A percentile compares a stretch with the other conserved stretches of the same genome.
These are phyloP conservation scores for Pogonophryne albipinna DNA, from an alignment of 2,797 vertebrate species.

Conservation along the genomic window DNA sequence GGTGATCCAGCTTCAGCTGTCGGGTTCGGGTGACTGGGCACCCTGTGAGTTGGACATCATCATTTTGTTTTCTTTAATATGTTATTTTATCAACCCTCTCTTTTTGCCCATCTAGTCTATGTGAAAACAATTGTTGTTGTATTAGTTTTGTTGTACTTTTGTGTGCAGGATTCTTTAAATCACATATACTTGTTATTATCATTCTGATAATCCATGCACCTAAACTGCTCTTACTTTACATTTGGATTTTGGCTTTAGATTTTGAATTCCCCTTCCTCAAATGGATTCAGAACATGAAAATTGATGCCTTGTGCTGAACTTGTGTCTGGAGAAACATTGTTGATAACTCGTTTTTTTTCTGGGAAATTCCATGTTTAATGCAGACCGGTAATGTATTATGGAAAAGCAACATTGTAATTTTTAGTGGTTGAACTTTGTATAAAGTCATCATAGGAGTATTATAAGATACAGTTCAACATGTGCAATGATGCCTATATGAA, in stretches of 20 bases:
- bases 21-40: conserved; percentile 79
- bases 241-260: conserved; percentile 3
- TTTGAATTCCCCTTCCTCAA: not conserved
- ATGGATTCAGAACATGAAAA: not conserved
- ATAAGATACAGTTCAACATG: not conserved
- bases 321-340: not conserved
- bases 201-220: not conserved
- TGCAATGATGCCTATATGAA: not conserved
- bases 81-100: not conserved
- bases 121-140: conserved; percentile 1
- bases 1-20: conserved; percentile 85
- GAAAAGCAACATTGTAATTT: not conserved
- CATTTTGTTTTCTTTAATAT: conserved; percentile 14
- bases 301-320: not conserved
- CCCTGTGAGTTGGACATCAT: conserved; percentile 81
- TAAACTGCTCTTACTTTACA: not conserved
- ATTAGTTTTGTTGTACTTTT: not conserved
- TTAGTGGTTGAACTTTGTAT: not conserved
- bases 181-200: not conserved
- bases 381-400: not conserved
- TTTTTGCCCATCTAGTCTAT: not conserved
- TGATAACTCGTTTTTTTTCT: not conserved
- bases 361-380: not conserved
- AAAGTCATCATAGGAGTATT: not conserved
- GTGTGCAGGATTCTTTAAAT: not conserved